Base-by-base conservation (phyloP, 2,888 invertebrate genomes). In the Cryptocephalus primarius region DNA sequence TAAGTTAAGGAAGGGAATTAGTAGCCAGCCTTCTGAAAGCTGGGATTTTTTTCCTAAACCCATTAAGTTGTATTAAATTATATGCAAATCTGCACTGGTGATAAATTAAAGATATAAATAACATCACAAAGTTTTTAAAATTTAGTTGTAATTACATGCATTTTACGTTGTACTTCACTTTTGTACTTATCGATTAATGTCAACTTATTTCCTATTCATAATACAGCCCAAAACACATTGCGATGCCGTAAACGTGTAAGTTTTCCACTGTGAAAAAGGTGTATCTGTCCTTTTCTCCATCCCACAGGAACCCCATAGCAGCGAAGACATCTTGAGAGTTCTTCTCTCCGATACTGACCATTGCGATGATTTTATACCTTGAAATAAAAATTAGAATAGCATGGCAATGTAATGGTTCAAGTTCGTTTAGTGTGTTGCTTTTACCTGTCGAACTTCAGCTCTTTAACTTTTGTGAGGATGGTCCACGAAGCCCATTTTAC, bases 251-350 rank as follows among this genome's bases (percentile, higher is more conserved):
- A 46, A 83, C 73, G 48, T 78, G 75, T 48, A 75, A 74, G 58
- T 80, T 82, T 64, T 84, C 83, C 59, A 74, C 77, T 34, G 73
- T 72, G 56, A 76, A 76, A 1, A 71, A 67, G 0, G 78, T 78
- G 61, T 78, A 84, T 44, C 72, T 71, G 58, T 85, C 85, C 43
- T 77, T 73, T 39, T 80, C 77, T 36, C 71, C 63, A 60, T 85
- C 85, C 84, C 85, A 85, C 13, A 85, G 66, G 63, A 83, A 83
- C 48, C 80, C 75, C 56, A 81, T 75, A 38, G 75, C 75, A 8
- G 77, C 68, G 45, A 77, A 72, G 39, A 83, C 68, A 46, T 82
- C 78, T 62, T 85, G 84, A 51, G 80, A 77, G 43, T 77, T 72
- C 50, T 80, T 78, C 63, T 85, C 83, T 9, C 82, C 80, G 46